Base-by-base conservation (phyloP, 2,888 invertebrate species). In the Caradrina kadenii region DNA sequence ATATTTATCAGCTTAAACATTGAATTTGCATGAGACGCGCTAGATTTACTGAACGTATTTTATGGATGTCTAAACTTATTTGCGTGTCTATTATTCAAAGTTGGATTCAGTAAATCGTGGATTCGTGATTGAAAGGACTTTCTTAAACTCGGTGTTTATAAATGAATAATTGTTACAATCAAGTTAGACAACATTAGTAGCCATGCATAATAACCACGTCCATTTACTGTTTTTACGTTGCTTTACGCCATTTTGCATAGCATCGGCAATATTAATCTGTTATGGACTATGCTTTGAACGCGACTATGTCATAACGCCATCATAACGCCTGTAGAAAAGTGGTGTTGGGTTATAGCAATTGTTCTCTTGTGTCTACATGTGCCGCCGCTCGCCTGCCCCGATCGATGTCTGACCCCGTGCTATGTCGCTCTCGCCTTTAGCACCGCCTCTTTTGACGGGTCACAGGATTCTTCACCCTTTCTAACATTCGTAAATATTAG, bases 351-450 rank as follows among this genome's bases (percentile, higher is more conserved):
- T 87, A 80, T 84, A 86, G 82, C 86, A 83, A 89, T 90, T 88
- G 88, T 90, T 88, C 86, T 88, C 83, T 75, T 76, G 81, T 80
- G 84, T 80, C 83, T 85, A 86, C 86, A 87, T 86, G 85, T 85
- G 83, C 86, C 83, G 76, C 85, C 81, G 64, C 75, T 61, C 74
- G 78, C 87, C 13, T 86, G 82, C 86, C 86, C 83, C 92, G 93
- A 94, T 94, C 94, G 94, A 94, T 93, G 91, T 85, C 90, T 92
- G 93, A 92, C 93, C 93, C 91, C 91, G 92, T 89, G 90, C 90
- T 89, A 90, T 90, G 89, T 91, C 89, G 85, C 88, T 89, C 88
- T 91, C 90, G 89, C 88, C 88, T 91, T 89, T 88, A 90, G 83
- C 88, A 88, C 84, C 88, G 84, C 86, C 89, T 89, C 87, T 88